Evolutionary conservation across 2,797 vertebrate genomes (phyloP), one percentile per base, ranked within the genome.

Genomic region (Streptopelia turtur): DNA sequence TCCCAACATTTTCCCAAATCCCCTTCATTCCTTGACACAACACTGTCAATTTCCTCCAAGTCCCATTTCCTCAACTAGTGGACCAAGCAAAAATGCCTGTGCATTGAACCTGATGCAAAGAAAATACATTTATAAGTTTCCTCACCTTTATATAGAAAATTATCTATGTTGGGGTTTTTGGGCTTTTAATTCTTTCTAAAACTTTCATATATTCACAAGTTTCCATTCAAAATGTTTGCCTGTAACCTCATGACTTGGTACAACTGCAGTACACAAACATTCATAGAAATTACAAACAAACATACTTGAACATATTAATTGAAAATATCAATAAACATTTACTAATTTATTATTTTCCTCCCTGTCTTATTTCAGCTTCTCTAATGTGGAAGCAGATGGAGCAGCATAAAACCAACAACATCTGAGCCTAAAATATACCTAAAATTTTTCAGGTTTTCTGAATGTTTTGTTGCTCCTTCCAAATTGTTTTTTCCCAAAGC

Each of bases 371-470:
- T 93, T 93, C 56, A 89, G 56, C 16, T 71, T 63, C 28, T 71
- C 52, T 87, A 87, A 91, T 93, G 64, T 12, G 21, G 65, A 86
- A 93, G 66, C 83, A 94, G 93, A 93, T 89, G 89, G 79, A 93
- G 25, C 45, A 88, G 55, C 41, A 81, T 57, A 89, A 92, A 96
- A 14, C 37, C 41, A 92, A 71, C 35, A 64, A 65, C 33, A 95
- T 87, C 55, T 81, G 59, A 94, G 93, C 72, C 39, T 75, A 91
- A 94, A 94, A 94, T 68, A 92, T 20, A 87, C 72, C n/a, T 87
- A 65, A 95, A 93, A 71, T 12, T 16, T 11, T 65, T 61, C 80
- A 88, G 83, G 39, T 83, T 94, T 95, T 81, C 61, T 88, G 43
- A 75, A 71, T 80, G 35, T 50, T 89, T 86, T 45, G 55, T 78